Conservation (phyloP, 2,113 vertebrate genomes). For the Atherinomorus stipes region DNA sequence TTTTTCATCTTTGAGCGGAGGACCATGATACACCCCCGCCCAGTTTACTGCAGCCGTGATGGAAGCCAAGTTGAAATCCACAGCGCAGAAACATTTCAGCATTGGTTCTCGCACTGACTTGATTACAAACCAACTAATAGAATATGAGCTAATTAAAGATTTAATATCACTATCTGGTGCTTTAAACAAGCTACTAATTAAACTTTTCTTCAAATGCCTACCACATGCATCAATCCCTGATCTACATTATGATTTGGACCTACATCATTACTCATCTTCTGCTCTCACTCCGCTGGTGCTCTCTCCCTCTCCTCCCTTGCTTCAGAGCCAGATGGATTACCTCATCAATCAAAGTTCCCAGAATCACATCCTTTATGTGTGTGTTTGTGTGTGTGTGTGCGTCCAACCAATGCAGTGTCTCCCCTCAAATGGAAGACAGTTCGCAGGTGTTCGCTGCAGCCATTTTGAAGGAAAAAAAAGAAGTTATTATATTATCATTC, state of each 20-base stretch:
- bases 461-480: constrained; percentile 32
- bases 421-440: constrained; percentile 37
- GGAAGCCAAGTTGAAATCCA: constrained; percentile 57
- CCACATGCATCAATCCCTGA: constrained; percentile 38
- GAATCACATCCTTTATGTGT: constrained; percentile 57
- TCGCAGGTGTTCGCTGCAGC: constrained; percentile 14
- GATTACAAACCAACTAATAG: constrained; percentile 4
- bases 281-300: constrained; percentile 27
- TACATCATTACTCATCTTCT: constrained; percentile 57
- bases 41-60: constrained; percentile 68
- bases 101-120: constrained; percentile 1
- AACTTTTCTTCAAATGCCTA: constrained; percentile 13
- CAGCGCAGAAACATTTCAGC: constrained; percentile 25
- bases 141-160: not conserved
- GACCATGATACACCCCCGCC: constrained; percentile 68
- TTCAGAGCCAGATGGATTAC: constrained; percentile 73
- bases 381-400: constrained; percentile 19
- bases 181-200: not conserved
- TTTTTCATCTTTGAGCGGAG: constrained; percentile 62
- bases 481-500: constrained; percentile 36
- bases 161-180: not conserved
- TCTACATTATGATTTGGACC: constrained; percentile 41
- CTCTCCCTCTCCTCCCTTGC: constrained; percentile 51
- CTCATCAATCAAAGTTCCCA: constrained; percentile 78
- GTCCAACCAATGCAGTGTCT: constrained; percentile 44